These are phyloP conservation scores for Diadumene lineata DNA, from an alignment of 92 coral and sea anemone genomes.

Conservation along the genomic window DNA sequence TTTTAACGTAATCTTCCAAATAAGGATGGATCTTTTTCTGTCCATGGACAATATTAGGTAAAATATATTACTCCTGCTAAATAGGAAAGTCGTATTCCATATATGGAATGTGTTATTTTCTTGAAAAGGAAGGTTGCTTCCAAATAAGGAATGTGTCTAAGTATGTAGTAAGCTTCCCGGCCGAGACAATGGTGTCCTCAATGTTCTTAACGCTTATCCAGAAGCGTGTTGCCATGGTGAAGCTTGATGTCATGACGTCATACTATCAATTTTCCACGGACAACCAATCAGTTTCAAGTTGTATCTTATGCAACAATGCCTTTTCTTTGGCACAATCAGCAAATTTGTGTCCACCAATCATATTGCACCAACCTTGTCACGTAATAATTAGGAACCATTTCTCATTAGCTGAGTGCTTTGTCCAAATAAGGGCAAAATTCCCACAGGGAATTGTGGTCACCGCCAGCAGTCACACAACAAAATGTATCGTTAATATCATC, in stretches of 20 bases:
- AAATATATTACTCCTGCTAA: background rate
- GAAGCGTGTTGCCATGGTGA: background rate
- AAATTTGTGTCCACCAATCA: background rate
- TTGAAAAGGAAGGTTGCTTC: background rate
- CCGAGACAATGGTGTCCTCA: background rate
- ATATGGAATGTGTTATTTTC: background rate
- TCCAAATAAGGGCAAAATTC: conserved; percentile 25
- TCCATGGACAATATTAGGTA: background rate
- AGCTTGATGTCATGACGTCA: background rate
- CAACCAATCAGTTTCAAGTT: no score
- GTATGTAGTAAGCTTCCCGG: background rate
- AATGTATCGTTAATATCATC: background rate
- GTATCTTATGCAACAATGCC: no score
- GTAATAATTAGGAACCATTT: conserved; percentile 4
- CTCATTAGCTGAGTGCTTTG: conserved; percentile 7
- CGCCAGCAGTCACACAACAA: conserved; percentile 11
- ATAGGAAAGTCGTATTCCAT: conserved; percentile 1
- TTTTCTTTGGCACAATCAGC: background rate
- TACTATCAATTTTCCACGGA: background rate
- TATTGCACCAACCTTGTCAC: background rate
- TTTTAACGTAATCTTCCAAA: background rate
- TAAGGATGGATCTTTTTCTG: background rate
- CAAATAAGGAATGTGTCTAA: conserved; percentile 6
- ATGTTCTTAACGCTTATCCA: no score
- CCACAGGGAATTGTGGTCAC: background rate